Base-by-base conservation (phyloP, 1,140 invertebrate genomes). In the Triops cancriformis region DNA sequence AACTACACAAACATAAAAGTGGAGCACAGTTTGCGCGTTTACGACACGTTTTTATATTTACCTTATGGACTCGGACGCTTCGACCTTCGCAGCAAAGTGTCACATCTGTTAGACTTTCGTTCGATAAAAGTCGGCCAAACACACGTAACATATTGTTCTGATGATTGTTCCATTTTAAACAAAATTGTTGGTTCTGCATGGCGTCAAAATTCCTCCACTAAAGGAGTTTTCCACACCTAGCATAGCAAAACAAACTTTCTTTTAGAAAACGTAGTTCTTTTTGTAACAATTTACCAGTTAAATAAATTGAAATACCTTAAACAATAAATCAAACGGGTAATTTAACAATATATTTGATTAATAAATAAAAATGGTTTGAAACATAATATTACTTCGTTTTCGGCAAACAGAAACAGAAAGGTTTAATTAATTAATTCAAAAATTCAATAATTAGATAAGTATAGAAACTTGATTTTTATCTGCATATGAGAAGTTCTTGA, bases 71-170 rank as follows among this genome's bases (percentile, higher is more conserved):
- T 83, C 94, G 89, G 80, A 96, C 89, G 74, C 92, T 91, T 82
- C 92, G 91, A 78, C 94, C 94, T 85, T 95, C 94, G 84, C 94
- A 96, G 81, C 93, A 94, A 77, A 96, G 84, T 28, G 94, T 93
- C 80, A 96, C 93, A 86, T 97, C 94, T 86, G 94, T 94, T 86
- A 96, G 96, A 79, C 92, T 90, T 82, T 95, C 93, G 82, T 92
- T 85, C 82, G 94, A 92, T 37, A 95, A 85, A 78, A 96, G 87
- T 83, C 95, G 92, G 73, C 93, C 93, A 86, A 95, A 96, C 28
- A 91, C 93, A 79, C 85, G 84, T 85, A 94, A 91, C 77, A 95
- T 87, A 85, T 95, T 95, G 80, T 91, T 92, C 85, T 94, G 93
- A 86, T 95, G 94, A 85, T 94, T 94, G 83, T 94, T 94, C 94